A percentile compares a stretch with the other conserved stretches of the same genome.
Conservation (phyloP, 2,888 invertebrate genomes). For the Melanophora roralis region DNA sequence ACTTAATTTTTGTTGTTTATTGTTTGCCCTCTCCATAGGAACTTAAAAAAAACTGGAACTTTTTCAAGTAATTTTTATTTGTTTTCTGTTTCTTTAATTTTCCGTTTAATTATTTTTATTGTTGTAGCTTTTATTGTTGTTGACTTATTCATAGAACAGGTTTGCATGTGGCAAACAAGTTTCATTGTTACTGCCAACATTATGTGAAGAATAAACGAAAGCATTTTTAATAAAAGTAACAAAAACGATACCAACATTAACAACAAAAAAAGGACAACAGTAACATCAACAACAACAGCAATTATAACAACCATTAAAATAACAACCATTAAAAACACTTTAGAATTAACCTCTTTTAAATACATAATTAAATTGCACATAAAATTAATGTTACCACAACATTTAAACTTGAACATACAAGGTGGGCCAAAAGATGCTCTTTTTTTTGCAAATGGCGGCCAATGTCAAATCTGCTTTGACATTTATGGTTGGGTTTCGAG, state of each 20-base stretch:
- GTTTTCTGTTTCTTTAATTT: constrained; percentile 8
- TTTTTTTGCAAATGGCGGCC: too few species aligned
- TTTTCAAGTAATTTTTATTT: too few species aligned
- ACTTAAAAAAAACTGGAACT: too few species aligned
- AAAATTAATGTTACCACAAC: constrained; percentile 57
- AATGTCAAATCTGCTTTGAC: too few species aligned
- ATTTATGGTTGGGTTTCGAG: too few species aligned
- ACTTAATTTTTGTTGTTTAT: constrained; percentile 28
- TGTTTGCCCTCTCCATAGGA: constrained; percentile 2
- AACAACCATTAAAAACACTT: constrained; percentile 62
- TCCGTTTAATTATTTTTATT: not conserved
- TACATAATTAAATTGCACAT: constrained; percentile 61
- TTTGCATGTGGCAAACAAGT: constrained; percentile 63
- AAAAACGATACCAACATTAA: not conserved
- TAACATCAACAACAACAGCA: not conserved
- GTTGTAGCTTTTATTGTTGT: constrained; percentile 14
- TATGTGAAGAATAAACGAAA: constrained; percentile 22
- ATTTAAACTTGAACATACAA: constrained; percentile 46
- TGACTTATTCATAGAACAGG: constrained; percentile 49
- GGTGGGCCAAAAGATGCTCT: too few species aligned
- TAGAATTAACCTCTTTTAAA: constrained; percentile 62
- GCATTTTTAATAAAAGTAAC: not conserved
- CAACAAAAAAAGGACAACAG: constrained; percentile 16
- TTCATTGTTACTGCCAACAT: constrained; percentile 41
- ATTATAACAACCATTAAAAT: constrained; percentile 38